These are phyloP conservation scores for Spinus pinus DNA, from an alignment of 2,797 vertebrate genomes.

Conservation along the genomic window DNA sequence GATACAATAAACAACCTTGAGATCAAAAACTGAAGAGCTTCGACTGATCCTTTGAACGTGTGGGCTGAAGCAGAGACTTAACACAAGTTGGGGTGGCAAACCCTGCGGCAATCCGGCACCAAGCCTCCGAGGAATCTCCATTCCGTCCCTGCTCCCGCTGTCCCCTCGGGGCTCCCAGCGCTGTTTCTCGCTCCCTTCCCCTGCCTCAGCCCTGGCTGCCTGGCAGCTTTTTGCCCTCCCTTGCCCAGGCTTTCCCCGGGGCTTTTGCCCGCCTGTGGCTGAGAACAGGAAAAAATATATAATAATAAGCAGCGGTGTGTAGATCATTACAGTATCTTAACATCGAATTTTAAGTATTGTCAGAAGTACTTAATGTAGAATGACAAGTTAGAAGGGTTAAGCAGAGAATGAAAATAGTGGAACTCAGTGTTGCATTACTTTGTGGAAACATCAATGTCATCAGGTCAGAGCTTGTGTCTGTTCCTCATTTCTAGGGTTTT, in stretches of 20 bases:
- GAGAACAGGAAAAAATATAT: background rate
- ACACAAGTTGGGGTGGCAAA: too few relatives aligned
- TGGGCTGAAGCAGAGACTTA: too few relatives aligned
- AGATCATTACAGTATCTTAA: background rate
- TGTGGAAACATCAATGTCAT: background rate
- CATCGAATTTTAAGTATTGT: background rate
- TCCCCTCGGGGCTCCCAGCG: background rate
- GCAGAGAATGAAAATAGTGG: background rate
- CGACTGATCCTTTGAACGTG: too few relatives aligned
- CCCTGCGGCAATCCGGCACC: too few relatives aligned
- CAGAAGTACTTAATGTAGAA: background rate
- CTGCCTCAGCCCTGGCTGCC: background rate
- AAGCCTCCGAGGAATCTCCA: background rate
- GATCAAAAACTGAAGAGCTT: too few relatives aligned
- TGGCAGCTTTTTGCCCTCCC: background rate
- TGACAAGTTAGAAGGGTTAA: background rate
- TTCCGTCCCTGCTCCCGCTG: background rate
- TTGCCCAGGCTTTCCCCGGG: background rate
- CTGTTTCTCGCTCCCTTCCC: background rate
- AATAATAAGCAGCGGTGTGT: background rate
- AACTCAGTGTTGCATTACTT: background rate
- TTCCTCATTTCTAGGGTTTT: background rate
- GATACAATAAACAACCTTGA: too few relatives aligned
- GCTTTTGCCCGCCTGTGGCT: background rate
- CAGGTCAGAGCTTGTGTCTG: background rate